Percentiles rank a stretch among this genome's conserved stretches.
Conservation (phyloP, 2,888 invertebrate genomes). For the Lasioglossum vierecki region DNA sequence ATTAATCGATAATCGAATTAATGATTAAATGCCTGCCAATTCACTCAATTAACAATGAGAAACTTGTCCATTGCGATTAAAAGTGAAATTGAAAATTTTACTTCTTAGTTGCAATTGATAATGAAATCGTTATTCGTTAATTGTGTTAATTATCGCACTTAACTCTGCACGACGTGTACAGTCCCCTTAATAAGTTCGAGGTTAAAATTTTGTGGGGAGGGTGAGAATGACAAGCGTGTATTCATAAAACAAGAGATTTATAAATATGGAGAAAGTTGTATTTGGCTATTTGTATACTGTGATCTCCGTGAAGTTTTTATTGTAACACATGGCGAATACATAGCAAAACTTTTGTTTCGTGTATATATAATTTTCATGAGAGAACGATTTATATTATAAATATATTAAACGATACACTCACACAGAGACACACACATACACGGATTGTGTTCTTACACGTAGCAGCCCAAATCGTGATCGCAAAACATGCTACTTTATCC, state of each 20-base stretch:
- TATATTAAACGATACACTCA: conserved; percentile 48
- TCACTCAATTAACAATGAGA: not conserved
- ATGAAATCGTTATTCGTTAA: not conserved
- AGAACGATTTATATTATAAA: conserved; percentile 58
- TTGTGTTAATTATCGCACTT: not conserved
- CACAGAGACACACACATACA: conserved; percentile 43
- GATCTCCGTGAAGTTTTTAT: conserved; percentile 82
- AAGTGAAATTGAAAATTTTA: not conserved
- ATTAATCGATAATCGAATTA: not conserved
- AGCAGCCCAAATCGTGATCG: conserved; percentile 31
- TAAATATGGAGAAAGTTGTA: conserved; percentile 76
- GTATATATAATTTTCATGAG: conserved; percentile 58
- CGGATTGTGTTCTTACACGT: conserved; percentile 49
- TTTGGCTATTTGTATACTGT: conserved; percentile 84
- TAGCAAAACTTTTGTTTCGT: conserved; percentile 44
- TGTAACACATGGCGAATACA: conserved; percentile 43
- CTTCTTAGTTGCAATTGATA: not conserved
- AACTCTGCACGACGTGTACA: not conserved
- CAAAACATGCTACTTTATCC: not conserved
- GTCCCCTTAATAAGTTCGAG: not conserved
- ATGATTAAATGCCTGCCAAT: not conserved
- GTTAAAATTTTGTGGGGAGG: conserved; percentile 7
- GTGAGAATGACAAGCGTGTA: conserved; percentile 47
- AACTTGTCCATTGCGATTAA: not conserved
- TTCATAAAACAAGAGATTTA: conserved; percentile 42